Evolutionary conservation across 2,888 invertebrate genomes (phyloP), one percentile per base, ranked within the genome.

Genomic region (Spilarctia lutea): DNA sequence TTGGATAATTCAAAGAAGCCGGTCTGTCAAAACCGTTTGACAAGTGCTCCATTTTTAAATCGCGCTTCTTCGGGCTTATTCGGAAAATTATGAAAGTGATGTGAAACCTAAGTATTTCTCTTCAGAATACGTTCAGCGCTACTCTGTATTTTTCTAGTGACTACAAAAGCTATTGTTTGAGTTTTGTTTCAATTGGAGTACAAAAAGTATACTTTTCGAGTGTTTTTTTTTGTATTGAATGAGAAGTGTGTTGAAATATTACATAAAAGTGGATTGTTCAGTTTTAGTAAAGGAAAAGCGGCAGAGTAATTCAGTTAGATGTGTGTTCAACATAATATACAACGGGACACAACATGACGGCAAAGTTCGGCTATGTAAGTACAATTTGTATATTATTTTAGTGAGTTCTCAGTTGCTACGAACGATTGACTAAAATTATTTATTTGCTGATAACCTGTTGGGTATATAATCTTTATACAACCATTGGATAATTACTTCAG

Each of bases 341-440:
- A 96, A 96, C 95, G 94, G 94, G 92, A 94, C 95, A 94, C 96
- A 96, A 95, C 96, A 96, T 96, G 96, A 96, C 96, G 96, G 96
- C 96, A 96, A 96, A 96, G 95, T 95, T 96, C 92, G 96, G 96
- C 96, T 96, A 96, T 96, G 96, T 96, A 90, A 94, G 96, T 96
- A 82, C 35, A 75, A 70, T 75, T 75, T 27, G 35, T 20, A 60
- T 30, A 65, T 65, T 69, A 20, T 52, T 67, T 75, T 68, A 63
- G 4, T 33, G 56, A 24, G 42, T 71, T 71, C 24, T 45, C 30
- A 27, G 52, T 56, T 70, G 27, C 63, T 30, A 8, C 13, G 63
- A 42, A 75, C 72, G 75, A 78, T 75, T 74, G 39, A 76, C 76
- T 72, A 4, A 63, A 76, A 68, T 67, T 67, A 70, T 56, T 79